Base-by-base conservation (phyloP, 2,113 vertebrate genomes). In the Synodontis membranacea region DNA sequence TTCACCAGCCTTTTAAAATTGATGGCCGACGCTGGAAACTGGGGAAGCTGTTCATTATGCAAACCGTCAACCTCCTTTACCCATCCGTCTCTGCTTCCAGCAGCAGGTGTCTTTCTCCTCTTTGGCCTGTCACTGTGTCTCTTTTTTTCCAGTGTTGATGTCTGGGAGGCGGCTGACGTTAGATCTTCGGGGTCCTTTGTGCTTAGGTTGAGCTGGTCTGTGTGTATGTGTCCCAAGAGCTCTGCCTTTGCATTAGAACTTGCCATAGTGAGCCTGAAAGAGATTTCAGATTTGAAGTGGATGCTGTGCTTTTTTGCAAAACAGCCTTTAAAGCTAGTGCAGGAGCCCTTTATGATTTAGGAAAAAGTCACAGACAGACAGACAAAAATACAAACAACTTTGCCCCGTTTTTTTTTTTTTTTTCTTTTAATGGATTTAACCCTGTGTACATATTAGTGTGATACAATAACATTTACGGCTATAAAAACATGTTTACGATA, bases 1-100 rank as follows among this genome's bases (percentile, higher is more conserved):
- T 95, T 93, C 86, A 68, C 84, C 58, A 94, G 80, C 42, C 11
- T 92, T 90, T 93, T 90, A 84, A 92, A 85, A 89, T 93, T 90
- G 81, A 93, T 91, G 21, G 72, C 91, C 44, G 91, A 50, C 39
- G 88, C 75, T 4, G 54, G 17, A 62, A 85, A 42, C 34, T 79
- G 25, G 0, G 28, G 58, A 66, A 44, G 37, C 54, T 82, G 19
- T 3, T 9, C 86, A 50, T 31, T 87, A 42, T 39, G 64, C 90
- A 88, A 17, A 42, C 60, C 84, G 86, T 85, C 85, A 91, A 92
- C 85, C 87, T 90, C 3, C 46, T 72, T 37, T 81, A 9, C 44
- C n/a, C 25, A 44, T 72, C 72, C 90, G 87, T 86, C 91, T 89
- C 3, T 91, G 66, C 87, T 92, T 86, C 0, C 17, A 66, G 86